Evolutionary conservation across 1,140 invertebrate species (phyloP), one percentile per base, ranked within the genome.

Genomic region (Harpegnathos saltator): DNA sequence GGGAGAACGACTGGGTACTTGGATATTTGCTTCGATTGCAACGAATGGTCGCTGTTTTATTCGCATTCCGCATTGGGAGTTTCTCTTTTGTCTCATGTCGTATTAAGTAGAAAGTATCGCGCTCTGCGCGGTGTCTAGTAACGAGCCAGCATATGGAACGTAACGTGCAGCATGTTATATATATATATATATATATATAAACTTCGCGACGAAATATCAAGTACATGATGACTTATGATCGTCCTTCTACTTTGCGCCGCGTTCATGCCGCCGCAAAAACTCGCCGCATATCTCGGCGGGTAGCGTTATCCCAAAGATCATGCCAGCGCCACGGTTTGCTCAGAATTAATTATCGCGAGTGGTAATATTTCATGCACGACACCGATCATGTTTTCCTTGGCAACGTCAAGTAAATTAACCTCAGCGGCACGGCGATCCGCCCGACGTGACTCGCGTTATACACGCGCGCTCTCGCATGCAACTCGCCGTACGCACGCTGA

Each of bases 311-410:
- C 72, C 15, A 75, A 68, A 59, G 58, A 63, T 29, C 48, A 29
- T 75, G 22, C 14, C 38, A 33, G n/a, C 62, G 24, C 14, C 65
- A 66, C 56, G 17, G 33, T 63, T 72, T 71, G 29, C 29, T 56
- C 65, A 26, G 15, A 72, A 48, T 44, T 72, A 66, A 38, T 63
- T 71, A 82, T 48, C 24, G 69, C 61, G 68, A 69, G 48, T 56
- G 71, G 44, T 59, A 50, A 58, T 82, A 66, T 69, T 24, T 69
- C 62, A 33, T 59, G 50, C 56, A 48, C 17, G 7, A 72, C 71
- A 82, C 72, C 52, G 80, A 26, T 33, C 71, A 74, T 33, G 74
- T 89, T 89, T 84, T 83, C 69, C 86, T 88, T 73, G 61, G 50
- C 71, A 61, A 74, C 54, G 17, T 66, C 54, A 75, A 65, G 44